Conservation (phyloP, 2,113 vertebrate species). For the Cyanoliseus patagonus region DNA sequence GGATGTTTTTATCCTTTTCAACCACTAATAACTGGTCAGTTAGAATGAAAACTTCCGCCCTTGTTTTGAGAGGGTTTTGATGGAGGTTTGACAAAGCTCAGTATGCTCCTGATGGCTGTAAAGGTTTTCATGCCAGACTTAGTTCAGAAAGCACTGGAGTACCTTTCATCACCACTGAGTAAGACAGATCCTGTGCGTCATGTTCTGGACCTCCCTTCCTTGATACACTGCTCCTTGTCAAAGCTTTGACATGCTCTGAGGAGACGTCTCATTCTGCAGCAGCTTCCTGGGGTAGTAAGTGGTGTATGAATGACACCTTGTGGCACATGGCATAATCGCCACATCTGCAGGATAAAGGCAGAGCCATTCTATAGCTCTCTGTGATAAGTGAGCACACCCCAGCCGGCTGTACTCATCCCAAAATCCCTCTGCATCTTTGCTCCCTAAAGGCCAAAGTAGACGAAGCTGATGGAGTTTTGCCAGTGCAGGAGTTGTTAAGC, state of each 20-base stretch:
- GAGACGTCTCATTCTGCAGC: neutral
- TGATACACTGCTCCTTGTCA: neutral
- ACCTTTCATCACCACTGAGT: neutral
- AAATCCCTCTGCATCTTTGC: neutral
- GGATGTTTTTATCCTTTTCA: neutral
- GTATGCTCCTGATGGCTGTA: neutral
- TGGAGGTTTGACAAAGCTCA: neutral
- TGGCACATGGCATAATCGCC: neutral
- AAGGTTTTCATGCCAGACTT: neutral
- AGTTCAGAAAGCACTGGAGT: neutral
- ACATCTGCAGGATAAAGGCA: neutral
- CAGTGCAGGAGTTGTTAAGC: neutral
- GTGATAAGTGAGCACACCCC: accelerated
- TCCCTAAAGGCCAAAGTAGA: neutral
- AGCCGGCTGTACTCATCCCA: neutral
- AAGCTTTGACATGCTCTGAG: neutral
- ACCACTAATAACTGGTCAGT: neutral
- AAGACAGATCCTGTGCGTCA: neutral
- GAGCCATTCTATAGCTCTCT: neutral
- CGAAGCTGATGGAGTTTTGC: neutral
- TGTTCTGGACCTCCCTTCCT: neutral
- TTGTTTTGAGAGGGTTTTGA: neutral
- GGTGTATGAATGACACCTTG: constrained; percentile 13
- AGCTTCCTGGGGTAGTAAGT: neutral
- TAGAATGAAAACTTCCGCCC: neutral